Conservation (phyloP, 1,140 invertebrate genomes). For the Linepithema humile region DNA sequence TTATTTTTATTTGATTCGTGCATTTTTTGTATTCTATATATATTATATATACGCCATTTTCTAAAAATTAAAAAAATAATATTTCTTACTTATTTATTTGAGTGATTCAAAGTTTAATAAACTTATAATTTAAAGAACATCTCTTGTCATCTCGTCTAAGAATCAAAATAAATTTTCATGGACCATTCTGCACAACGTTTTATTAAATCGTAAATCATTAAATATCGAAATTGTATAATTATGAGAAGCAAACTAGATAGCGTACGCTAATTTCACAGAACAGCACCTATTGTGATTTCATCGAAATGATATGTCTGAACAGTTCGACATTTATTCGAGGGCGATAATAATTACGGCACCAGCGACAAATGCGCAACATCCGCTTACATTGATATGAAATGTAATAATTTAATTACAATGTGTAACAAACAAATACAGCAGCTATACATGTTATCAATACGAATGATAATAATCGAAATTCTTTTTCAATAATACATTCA, state of each 20-base stretch:
- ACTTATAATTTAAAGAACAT: background rate
- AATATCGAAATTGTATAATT: conserved; percentile 6
- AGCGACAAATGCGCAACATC: conserved; percentile 37
- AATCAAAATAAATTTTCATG: background rate
- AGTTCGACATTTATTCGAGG: background rate
- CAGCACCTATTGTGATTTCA: conserved; percentile 35
- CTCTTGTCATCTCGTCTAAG: background rate
- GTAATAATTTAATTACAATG: conserved; percentile 67
- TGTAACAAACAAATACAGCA: conserved; percentile 55
- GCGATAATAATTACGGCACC: conserved; percentile 44
- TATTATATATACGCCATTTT: background rate
- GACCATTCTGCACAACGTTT: conserved; percentile 19
- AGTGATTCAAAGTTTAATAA: background rate
- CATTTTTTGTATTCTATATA: background rate
- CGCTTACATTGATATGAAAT: conserved; percentile 64
- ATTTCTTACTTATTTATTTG: background rate
- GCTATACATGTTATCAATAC: conserved; percentile 37
- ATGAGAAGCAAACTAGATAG: conserved; percentile 7
- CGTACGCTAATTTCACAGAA: conserved; percentile 15
- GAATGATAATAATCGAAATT: conserved; percentile 50
- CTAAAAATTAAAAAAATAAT: background rate
- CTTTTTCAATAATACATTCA: background rate
- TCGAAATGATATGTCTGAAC: conserved; percentile 66
- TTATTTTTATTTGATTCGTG: background rate
- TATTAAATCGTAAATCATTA: background rate